Conservation (phyloP, 53 echinoderm and acorn worm species). For the Zoroaster sp. region DNA sequence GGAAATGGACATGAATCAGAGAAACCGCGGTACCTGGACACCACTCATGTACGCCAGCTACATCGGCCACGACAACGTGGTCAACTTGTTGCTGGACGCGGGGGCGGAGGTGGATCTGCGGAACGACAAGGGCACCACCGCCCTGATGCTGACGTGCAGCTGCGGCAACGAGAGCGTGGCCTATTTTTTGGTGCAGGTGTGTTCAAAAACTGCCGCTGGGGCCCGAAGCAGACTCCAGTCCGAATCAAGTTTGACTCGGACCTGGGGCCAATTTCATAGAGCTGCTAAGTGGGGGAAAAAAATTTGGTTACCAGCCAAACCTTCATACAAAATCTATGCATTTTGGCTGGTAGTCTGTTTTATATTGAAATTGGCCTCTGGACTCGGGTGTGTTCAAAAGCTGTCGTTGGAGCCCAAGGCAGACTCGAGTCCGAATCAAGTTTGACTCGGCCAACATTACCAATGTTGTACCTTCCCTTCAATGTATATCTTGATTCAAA, state of each 20-base stretch:
- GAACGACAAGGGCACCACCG: slow-evolving; percentile 80
- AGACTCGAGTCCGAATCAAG: too few relatives aligned
- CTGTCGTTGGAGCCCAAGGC: too few relatives aligned
- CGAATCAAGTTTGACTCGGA: too few relatives aligned
- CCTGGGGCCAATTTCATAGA: too few relatives aligned
- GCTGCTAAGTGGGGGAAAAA: too few relatives aligned
- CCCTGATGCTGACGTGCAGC: slow-evolving; percentile 95
- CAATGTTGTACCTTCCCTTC: too few relatives aligned
- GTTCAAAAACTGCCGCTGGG: background rate
- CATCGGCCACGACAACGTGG: slow-evolving; percentile 94
- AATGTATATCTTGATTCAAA: too few relatives aligned
- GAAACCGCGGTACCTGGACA: slow-evolving; percentile 85
- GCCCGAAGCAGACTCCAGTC: background rate
- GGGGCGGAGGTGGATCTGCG: slow-evolving; percentile 71
- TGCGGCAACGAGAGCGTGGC: slow-evolving; percentile 92
- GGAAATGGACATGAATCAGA: slow-evolving; percentile 75
- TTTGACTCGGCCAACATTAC: too few relatives aligned
- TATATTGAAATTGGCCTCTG: background rate
- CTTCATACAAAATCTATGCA: too few relatives aligned
- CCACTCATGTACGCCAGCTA: slow-evolving; percentile 99
- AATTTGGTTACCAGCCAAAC: too few relatives aligned
- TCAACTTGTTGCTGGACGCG: slow-evolving; percentile 82
- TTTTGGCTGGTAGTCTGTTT: too few relatives aligned
- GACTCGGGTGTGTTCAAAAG: too few relatives aligned
- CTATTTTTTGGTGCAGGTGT: slow-evolving; percentile 89